A percentile compares a stretch with the other conserved stretches of the same genome.
These are phyloP conservation scores for Cossypha dichroa DNA, from an alignment of 2,797 vertebrate species.

Conservation along the genomic window DNA sequence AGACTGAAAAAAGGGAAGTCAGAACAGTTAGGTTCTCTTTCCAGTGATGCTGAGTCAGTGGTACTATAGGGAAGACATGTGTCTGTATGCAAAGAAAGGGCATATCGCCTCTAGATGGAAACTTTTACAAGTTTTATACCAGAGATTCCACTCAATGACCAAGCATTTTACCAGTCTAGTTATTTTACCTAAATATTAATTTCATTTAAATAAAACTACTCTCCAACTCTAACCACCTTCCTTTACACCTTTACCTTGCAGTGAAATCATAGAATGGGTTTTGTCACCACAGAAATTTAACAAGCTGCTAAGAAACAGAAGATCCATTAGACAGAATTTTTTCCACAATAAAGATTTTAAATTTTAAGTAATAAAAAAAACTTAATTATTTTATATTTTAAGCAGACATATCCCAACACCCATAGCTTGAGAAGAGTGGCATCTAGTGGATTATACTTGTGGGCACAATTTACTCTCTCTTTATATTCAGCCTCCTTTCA, in stretches of 20 bases:
- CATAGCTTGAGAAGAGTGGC: slow-evolving; percentile 49
- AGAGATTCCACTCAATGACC: not conserved
- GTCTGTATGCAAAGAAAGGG: not conserved
- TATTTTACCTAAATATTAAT: not conserved
- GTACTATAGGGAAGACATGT: not conserved
- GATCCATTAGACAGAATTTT: not conserved
- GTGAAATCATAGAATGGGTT: not conserved
- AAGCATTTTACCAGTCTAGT: not conserved
- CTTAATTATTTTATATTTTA: not conserved
- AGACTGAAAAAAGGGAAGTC: not conserved
- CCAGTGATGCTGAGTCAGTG: not conserved
- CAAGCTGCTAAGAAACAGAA: not conserved
- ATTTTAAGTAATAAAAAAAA: not conserved
- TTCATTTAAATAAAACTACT: not conserved
- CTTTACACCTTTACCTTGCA: not conserved
- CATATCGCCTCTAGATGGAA: not conserved
- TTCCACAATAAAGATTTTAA: not conserved
- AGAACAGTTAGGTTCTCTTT: not conserved
- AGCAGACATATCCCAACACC: not conserved
- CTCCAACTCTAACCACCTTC: not conserved
- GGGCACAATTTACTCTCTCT: not conserved
- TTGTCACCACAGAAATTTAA: not conserved
- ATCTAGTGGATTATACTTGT: slow-evolving; percentile 46
- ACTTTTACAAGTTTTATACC: not conserved
- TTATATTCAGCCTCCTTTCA: not conserved